phyloP scores from a whole-genome alignment of 2,888 invertebrate genomes.

The Drosophila mimetica region DNA sequence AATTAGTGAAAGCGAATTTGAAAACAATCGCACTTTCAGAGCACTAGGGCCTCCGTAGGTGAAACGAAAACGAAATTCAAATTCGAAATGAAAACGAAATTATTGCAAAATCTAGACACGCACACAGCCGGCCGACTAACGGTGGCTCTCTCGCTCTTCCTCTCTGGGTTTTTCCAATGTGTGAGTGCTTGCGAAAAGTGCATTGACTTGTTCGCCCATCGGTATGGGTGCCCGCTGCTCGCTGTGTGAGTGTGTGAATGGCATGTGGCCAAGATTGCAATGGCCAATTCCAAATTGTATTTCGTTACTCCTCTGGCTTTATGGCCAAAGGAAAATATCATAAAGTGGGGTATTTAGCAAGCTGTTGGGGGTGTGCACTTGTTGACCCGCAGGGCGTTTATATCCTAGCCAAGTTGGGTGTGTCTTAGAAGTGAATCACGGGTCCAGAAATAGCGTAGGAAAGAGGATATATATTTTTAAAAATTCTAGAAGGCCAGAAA shows the following conservation, averaged over 20 bases:
- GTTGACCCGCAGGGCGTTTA: neutral
- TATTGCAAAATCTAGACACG: conserved; percentile 73
- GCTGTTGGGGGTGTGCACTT: conserved; percentile 6
- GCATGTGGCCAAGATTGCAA: conserved; percentile 52
- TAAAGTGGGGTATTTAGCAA: conserved; percentile 13
- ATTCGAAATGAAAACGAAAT: conserved; percentile 75
- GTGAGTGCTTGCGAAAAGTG: conserved; percentile 54
- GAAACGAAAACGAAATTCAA: conserved; percentile 75
- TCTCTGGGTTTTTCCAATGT: conserved; percentile 12
- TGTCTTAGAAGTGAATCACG: neutral
- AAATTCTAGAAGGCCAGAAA: no score
- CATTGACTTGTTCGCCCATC: conserved; percentile 58
- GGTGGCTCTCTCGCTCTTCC: conserved; percentile 22
- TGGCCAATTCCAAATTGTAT: conserved; percentile 52
- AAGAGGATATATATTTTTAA: neutral
- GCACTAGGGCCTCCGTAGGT: neutral
- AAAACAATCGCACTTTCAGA: conserved; percentile 45
- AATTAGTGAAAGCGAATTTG: conserved; percentile 81
- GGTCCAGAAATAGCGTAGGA: neutral
- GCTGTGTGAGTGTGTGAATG: conserved; percentile 32
- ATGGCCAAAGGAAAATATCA: conserved; percentile 46
- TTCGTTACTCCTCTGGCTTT: conserved; percentile 31
- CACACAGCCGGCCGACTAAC: conserved; percentile 36
- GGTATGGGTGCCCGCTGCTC: neutral
- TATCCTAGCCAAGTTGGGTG: conserved; percentile 1